Percentiles rank a stretch among this genome's conserved stretches.
Conservation (phyloP, 2,888 invertebrate species). For the Leptopilina myrica region DNA sequence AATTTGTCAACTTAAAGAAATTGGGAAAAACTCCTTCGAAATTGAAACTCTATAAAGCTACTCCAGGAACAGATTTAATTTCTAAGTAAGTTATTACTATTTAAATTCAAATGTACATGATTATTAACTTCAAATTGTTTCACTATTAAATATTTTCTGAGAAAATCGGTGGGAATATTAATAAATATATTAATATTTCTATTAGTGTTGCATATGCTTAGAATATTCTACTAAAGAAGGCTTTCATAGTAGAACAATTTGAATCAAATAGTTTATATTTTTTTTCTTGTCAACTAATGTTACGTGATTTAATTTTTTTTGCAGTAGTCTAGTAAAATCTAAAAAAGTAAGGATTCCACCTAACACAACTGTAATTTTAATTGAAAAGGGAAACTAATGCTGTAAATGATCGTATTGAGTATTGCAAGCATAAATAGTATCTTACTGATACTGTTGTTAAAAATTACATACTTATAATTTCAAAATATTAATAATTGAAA, state of each 20-base stretch:
- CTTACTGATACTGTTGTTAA: no score
- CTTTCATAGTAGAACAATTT: neutral
- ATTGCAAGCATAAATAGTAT: no score
- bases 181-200: no score
- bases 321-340: neutral
- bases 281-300: neutral
- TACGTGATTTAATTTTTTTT: no score
- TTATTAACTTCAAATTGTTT: no score
- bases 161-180: no score
- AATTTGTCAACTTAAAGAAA: slow-evolving; percentile 79
- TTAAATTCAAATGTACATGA: no score
- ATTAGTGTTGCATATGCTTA: no score
- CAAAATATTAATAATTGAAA: no score
- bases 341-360: slow-evolving; percentile 5
- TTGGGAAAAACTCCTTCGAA: slow-evolving; percentile 77
- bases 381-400: neutral
- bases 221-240: no score
- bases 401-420: neutral
- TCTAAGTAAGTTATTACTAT: slow-evolving; percentile 53
- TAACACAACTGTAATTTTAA: slow-evolving; percentile 1
- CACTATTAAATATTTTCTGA: no score
- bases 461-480: no score
- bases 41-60: slow-evolving; percentile 78
- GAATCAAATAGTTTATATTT: neutral
- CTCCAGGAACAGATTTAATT: slow-evolving; percentile 54